Evolutionary conservation across 1,140 invertebrate species (phyloP).

Genomic region (Orchestia grillus): DNA sequence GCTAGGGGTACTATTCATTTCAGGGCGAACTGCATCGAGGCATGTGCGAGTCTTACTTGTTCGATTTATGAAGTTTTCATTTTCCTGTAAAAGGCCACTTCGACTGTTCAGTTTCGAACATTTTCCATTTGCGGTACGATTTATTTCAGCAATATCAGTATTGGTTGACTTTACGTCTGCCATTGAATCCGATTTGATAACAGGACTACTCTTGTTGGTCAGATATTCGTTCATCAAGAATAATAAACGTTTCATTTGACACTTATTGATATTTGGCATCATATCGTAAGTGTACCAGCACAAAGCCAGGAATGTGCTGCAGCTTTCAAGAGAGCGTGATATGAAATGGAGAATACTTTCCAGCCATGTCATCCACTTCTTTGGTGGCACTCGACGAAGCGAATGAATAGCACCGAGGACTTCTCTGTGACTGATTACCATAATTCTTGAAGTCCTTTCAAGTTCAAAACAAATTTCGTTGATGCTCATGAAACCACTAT

Average conservation of each 20-base stretch:
- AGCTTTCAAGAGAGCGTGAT: background rate
- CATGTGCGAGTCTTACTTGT: background rate
- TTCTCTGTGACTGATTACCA: background rate
- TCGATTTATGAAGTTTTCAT: background rate
- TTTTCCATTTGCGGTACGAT: background rate
- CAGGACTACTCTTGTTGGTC: background rate
- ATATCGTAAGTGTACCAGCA: background rate
- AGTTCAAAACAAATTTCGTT: constrained; percentile 12
- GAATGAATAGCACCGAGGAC: background rate
- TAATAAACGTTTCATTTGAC: background rate
- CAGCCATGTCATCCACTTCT: constrained; percentile 22
- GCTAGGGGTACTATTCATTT: background rate
- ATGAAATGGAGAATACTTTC: background rate
- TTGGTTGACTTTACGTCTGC: background rate
- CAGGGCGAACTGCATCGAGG: background rate
- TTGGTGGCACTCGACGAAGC: background rate
- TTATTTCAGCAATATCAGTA: background rate
- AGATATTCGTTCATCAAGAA: background rate
- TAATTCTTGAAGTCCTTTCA: background rate
- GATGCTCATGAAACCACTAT: background rate
- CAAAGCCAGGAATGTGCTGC: background rate
- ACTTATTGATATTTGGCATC: background rate
- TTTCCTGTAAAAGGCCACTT: background rate
- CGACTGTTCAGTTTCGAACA: background rate
- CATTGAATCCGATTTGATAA: background rate